Evolutionary conservation across 1,140 invertebrate genomes (phyloP).

Genomic region (Lepidurus apus): DNA sequence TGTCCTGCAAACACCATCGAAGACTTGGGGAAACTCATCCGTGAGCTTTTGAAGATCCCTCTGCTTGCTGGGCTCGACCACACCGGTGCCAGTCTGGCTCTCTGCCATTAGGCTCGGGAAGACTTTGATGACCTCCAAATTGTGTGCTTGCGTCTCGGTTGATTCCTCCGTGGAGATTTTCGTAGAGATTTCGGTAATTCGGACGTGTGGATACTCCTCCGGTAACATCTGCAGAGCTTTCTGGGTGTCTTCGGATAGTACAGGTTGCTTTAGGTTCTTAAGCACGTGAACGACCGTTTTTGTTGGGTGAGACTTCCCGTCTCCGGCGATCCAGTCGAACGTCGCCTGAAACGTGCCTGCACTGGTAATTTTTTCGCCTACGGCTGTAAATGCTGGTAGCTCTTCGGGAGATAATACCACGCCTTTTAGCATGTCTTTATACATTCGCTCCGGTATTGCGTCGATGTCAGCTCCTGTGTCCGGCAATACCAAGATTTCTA

Average conservation of each 20-base stretch:
- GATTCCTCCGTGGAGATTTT: neutral
- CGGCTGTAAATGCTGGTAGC: too few relatives aligned
- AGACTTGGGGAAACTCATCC: neutral
- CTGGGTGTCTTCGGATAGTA: slow-evolving; percentile 5
- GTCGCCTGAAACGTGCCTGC: neutral
- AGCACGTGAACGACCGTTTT: slow-evolving; percentile 25
- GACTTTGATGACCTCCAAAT: neutral
- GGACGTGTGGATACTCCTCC: neutral
- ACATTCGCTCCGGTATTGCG: too few relatives aligned
- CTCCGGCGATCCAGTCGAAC: neutral
- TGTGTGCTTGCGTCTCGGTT: neutral
- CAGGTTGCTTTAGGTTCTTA: neutral
- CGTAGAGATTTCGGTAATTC: neutral
- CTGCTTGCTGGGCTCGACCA: neutral
- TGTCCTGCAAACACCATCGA: slow-evolving; percentile 17
- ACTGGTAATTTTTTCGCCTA: too few relatives aligned
- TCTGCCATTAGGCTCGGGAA: neutral
- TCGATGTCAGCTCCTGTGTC: too few relatives aligned
- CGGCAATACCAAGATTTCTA: too few relatives aligned
- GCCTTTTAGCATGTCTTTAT: too few relatives aligned
- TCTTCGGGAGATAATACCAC: too few relatives aligned
- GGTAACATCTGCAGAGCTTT: slow-evolving; percentile 25
- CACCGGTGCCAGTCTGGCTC: neutral
- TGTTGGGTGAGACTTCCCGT: neutral
- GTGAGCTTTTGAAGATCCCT: neutral